Percentiles rank a stretch among this genome's conserved stretches.
phyloP scores from a whole-genome alignment of 2,888 invertebrate species.

The Trilocha varians region DNA sequence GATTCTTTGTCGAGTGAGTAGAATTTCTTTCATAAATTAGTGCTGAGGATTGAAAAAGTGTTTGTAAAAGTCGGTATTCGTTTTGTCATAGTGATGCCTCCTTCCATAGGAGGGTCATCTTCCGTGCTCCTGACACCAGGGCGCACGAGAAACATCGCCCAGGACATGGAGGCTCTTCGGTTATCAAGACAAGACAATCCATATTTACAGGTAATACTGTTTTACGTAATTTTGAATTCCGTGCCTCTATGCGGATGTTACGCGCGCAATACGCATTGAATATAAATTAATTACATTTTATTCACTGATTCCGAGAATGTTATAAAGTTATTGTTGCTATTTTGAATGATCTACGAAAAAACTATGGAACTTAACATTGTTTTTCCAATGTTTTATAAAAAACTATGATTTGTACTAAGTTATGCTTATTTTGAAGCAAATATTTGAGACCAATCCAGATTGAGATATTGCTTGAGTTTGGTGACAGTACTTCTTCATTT shows the following conservation, averaged over 20 bases:
- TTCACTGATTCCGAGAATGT: too few species aligned
- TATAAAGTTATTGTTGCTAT: too few species aligned
- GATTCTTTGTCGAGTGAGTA: conserved; percentile 56
- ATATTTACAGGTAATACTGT: conserved; percentile 77
- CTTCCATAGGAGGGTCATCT: conserved; percentile 54
- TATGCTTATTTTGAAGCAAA: too few species aligned
- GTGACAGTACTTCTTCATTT: too few species aligned
- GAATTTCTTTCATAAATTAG: conserved; percentile 4
- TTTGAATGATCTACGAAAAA: too few species aligned
- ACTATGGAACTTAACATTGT: too few species aligned
- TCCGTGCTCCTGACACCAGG: conserved; percentile 82
- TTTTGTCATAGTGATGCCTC: conserved; percentile 34
- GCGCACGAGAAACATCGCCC: conserved; percentile 83
- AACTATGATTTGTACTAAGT: too few species aligned
- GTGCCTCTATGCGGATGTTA: conserved; percentile 7
- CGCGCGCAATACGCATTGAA: conserved; percentile 7
- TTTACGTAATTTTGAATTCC: conserved; percentile 13
- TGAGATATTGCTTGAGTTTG: too few species aligned
- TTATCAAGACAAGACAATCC: conserved; percentile 89
- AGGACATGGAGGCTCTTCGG: conserved; percentile 87
- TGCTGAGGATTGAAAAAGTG: conserved; percentile 8
- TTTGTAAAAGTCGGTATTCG: neutral
- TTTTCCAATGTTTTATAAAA: too few species aligned
- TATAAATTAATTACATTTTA: too few species aligned
- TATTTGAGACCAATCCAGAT: too few species aligned